Base-by-base conservation (phyloP, 92 coral and sea anemone species). In the Epizoanthus fatuus region DNA sequence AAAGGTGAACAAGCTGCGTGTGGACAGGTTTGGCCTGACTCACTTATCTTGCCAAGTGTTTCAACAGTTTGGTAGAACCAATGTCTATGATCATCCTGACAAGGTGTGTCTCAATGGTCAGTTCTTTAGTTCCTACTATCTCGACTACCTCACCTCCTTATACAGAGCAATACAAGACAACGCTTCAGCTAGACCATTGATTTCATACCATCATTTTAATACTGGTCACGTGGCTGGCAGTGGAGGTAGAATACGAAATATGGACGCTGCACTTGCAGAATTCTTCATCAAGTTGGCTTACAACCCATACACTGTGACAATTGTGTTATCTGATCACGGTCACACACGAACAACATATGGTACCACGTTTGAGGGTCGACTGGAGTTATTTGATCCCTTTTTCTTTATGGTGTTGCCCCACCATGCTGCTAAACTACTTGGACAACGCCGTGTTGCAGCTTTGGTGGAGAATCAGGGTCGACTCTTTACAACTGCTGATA, bases 311-410 rank as follows among this genome's bases (percentile, higher is more conserved):
- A 84, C 96, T 19, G 92, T 93, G 20, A 93, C 92, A 14, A 63
- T 93, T 39, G 62, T 93, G 40, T 52, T 90, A 47, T 84, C 94
- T 20, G 96, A 93, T 67, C 96, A 93, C 49, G 96, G 96, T 1
- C 93, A 90, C 85, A 83, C 89, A 11, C 81, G 93, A 38, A 93
- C 96, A 6, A 62, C 42, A 0, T 93, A 82, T 51, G 86, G 89
- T 4, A 56, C 70, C 32, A 87, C 93, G 0, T 84, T 86, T 5
- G 96, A 90, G 75, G 96, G 96, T 5, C 88, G 85, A 45, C 77
- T 86, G 32, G 96, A 93, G 38, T 79, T 87, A 3, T 93, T 83
- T 45, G 77, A 93, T 54, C 96, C 96, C 17, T 60, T 90, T 22
- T 53, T 90, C 73, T 93, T 93, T 71, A 81, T 90, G 81, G 39